Conservation (phyloP, 2,113 vertebrate genomes). For the Hippocampus comes region DNA sequence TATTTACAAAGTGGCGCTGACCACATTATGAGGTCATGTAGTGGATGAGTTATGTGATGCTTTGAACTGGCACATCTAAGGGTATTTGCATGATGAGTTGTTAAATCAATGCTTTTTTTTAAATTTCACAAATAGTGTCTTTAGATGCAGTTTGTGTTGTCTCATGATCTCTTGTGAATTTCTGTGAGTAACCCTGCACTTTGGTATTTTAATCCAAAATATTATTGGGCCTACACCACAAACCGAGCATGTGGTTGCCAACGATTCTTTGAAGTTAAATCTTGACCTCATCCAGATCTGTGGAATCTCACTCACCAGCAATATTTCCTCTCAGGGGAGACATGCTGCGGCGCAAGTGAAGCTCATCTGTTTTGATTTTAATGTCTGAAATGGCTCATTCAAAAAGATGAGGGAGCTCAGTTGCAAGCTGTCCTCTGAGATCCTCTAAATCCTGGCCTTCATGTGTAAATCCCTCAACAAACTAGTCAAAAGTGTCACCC, state of each 20-base stretch:
- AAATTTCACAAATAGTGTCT: not conserved
- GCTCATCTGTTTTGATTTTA: constrained; percentile 45
- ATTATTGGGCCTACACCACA: not conserved
- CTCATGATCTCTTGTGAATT: constrained; percentile 16
- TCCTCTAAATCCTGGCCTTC: constrained; percentile 51
- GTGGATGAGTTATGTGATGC: constrained; percentile 46
- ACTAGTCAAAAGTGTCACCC: constrained; percentile 45
- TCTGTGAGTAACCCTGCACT: constrained; percentile 17
- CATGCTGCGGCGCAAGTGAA: constrained; percentile 12
- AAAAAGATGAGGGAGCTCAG: constrained; percentile 29
- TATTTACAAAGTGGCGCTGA: constrained; percentile 50
- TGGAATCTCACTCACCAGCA: constrained; percentile 20
- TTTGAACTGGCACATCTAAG: constrained; percentile 37
- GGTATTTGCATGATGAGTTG: not conserved
- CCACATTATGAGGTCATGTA: constrained; percentile 46
- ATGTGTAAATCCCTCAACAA: constrained; percentile 64
- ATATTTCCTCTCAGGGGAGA: constrained; percentile 2
- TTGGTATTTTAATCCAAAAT: constrained; percentile 1
- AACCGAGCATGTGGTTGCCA: constrained; percentile 23
- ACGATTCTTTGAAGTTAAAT: constrained; percentile 39
- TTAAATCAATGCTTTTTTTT: not conserved
- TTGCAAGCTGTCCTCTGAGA: constrained; percentile 34
- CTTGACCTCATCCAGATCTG: constrained; percentile 25
- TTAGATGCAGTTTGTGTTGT: constrained; percentile 12
- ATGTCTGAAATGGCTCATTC: constrained; percentile 24